Evolutionary conservation across 2,888 invertebrate species (phyloP), one percentile per base, ranked within the genome.

Genomic region (Idaea aversata): DNA sequence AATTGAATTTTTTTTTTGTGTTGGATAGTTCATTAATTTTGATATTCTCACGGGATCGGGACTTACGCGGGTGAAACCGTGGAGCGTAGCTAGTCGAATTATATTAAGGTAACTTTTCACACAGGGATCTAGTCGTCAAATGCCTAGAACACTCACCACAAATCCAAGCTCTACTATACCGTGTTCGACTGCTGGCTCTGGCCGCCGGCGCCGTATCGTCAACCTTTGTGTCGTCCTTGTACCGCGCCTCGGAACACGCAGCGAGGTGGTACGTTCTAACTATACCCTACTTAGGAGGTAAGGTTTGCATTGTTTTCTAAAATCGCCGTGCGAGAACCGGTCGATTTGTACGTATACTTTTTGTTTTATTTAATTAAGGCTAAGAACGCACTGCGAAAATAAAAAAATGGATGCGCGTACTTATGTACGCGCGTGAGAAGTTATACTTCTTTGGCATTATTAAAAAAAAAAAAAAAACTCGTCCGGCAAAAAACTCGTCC

Each of bases 81-180:
- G n/a, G n/a, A n/a, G n/a, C n/a, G n/a, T n/a, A n/a, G n/a, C n/a
- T n/a, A n/a, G n/a, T n/a, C n/a, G n/a, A n/a, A n/a, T n/a, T n/a
- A n/a, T n/a, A n/a, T 38, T 60, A 60, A 16, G 63, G 5, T 10
- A 25, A 13, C 13, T 61, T 69, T 67, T 35, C 69, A 59, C 61
- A 7, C 75, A 95, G 95, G 81, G 94, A 95, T 77, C 94, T 96
- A 89, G 95, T 96, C 72, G 92, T 94, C 61, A 96, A 96, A 71
- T 95, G 97, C 76, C 94, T 97, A 87, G 97, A 98, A 73, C 97
- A 97, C 78, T 96, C 97, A 63, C 95, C 95, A 0, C 91, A 97
- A 65, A 79, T 97, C 15, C 97, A 97, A 80, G 94, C 95, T 13
- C 93, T 96, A 85, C 87, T 97, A 61, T 95, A 95, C 81, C 94